Conservation (phyloP, 2,113 vertebrate species). For the Nesogale talazaci region DNA sequence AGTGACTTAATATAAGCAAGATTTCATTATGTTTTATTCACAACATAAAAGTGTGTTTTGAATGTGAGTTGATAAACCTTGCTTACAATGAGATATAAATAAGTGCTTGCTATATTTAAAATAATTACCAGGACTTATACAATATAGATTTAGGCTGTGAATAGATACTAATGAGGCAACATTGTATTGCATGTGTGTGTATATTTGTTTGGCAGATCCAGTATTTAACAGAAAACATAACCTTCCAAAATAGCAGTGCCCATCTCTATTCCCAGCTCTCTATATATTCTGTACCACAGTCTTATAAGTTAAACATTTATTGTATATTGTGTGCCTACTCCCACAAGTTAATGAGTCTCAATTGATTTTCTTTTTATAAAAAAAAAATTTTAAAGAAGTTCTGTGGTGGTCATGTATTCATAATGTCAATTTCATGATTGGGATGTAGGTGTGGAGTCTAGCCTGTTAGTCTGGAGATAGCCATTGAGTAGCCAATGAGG, state of each 20-base stretch:
- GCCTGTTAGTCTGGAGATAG: too few relatives aligned
- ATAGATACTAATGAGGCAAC: not conserved
- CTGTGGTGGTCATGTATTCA: too few relatives aligned
- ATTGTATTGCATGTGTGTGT: not conserved
- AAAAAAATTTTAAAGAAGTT: too few relatives aligned
- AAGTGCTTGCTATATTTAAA: not conserved
- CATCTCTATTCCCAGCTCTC: not conserved
- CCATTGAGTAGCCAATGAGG: too few relatives aligned
- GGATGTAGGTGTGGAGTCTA: too few relatives aligned
- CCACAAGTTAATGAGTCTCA: not conserved
- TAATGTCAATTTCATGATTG: too few relatives aligned
- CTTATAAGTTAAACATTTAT: constrained; percentile 2
- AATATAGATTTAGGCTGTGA: not conserved
- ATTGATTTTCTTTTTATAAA: not conserved
- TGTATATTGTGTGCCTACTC: not conserved
- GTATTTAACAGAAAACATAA: not conserved
- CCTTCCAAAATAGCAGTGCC: not conserved
- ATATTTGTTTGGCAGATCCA: not conserved
- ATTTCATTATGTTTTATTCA: not conserved
- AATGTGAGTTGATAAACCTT: too few relatives aligned
- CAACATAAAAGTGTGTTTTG: too few relatives aligned
- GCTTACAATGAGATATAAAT: too few relatives aligned
- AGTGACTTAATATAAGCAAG: not conserved
- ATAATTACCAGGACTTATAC: not conserved
- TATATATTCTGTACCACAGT: not conserved